Conservation (phyloP, 2,113 vertebrate species). For the Mustela lutreola region DNA sequence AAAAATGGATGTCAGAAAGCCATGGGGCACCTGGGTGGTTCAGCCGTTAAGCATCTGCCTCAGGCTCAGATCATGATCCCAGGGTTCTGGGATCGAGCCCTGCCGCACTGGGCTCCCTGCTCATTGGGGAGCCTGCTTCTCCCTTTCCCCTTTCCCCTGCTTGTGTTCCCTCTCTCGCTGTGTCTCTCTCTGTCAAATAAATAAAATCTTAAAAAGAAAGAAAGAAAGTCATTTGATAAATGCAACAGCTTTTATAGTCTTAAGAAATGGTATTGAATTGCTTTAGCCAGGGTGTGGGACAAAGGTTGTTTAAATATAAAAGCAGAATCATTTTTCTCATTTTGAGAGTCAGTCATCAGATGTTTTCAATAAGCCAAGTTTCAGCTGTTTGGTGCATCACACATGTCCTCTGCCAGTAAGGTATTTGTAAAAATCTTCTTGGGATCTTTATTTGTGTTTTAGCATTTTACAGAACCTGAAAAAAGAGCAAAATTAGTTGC, state of each 20-base stretch:
- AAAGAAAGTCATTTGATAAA: constrained; percentile 68
- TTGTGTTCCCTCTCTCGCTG: no score
- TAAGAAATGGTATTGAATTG: constrained; percentile 63
- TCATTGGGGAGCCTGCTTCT: no score
- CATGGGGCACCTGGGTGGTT: no score
- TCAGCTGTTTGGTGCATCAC: constrained; percentile 40
- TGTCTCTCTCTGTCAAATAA: no score
- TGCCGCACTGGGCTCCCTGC: no score
- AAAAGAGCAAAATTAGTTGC: constrained; percentile 37
- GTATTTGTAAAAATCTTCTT: constrained; percentile 61
- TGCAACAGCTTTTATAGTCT: constrained; percentile 61
- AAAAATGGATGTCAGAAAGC: constrained; percentile 70
- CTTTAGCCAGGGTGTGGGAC: constrained; percentile 19
- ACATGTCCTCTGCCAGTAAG: constrained; percentile 17
- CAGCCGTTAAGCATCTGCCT: no score
- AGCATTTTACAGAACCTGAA: constrained; percentile 55
- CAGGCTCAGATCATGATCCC: no score
- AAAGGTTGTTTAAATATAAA: constrained; percentile 65
- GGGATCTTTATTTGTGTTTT: constrained; percentile 51
- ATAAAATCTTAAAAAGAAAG: no score
- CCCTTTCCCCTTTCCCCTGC: no score
- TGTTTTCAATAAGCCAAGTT: constrained; percentile 61
- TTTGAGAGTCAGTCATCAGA: constrained; percentile 63
- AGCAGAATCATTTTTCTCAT: constrained; percentile 54
- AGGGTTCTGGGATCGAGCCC: no score